These are phyloP conservation scores for Drosophila pseudotalamancana DNA, from an alignment of 2,888 invertebrate species.

Conservation along the genomic window DNA sequence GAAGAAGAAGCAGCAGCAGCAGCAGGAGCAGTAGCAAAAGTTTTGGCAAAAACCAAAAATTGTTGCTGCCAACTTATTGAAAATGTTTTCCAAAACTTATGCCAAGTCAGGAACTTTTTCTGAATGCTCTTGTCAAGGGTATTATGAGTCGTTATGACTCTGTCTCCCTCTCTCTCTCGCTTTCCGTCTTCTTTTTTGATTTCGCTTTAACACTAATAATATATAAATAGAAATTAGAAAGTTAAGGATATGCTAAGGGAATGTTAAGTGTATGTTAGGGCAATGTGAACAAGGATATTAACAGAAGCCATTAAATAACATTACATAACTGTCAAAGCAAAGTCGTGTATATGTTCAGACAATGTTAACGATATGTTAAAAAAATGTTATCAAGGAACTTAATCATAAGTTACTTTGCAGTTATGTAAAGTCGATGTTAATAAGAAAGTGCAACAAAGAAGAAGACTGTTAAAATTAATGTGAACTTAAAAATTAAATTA, in stretches of 20 bases:
- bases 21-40: conserved; percentile 1
- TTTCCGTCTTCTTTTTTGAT: too few relatives aligned
- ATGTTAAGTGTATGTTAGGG: neutral
- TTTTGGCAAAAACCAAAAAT: conserved; percentile 30
- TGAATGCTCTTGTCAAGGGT: conserved; percentile 3
- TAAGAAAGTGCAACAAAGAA: too few relatives aligned
- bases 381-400: too few relatives aligned
- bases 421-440: too few relatives aligned
- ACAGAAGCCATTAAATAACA: neutral
- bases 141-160: conserved; percentile 4
- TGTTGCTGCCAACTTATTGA: conserved; percentile 54
- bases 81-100: conserved; percentile 44
- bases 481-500: too few relatives aligned
- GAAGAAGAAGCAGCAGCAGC: conserved; percentile 2
- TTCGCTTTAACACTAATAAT: too few relatives aligned
- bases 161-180: neutral
- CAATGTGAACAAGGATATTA: neutral
- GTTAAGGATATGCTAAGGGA: neutral
- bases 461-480: too few relatives aligned
- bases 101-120: conserved; percentile 21
- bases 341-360: too few relatives aligned
- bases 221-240: too few relatives aligned
- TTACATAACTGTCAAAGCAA: too few relatives aligned
- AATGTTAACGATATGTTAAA: neutral
- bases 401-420: neutral